Base-by-base conservation (phyloP, 1,140 invertebrate species). In the Cydia pomonella region DNA sequence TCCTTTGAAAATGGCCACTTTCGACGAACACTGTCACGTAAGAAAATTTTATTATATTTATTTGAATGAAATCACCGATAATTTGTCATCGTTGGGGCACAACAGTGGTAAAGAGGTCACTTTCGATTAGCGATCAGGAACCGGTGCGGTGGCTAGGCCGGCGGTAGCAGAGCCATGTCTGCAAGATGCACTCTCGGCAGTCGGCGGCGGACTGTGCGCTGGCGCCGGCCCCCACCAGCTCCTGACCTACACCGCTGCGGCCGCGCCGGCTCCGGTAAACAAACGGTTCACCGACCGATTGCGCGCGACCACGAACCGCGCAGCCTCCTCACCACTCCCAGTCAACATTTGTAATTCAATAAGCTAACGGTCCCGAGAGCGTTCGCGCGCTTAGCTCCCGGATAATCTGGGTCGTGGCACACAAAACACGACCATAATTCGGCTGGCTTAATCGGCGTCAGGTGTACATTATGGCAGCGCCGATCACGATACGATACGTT, bases 231-330 rank as follows among this genome's bases (percentile, higher is more conserved):
- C 84, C 86, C 86, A 79, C 86, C 82, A 84, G 78, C 74, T 80
- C 82, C 84, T 91, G 90, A 92, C 89, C 90, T 88, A 90, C 87
- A 87, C 84, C 75, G 77, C 76, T 76, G 80, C 80, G 72, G 81
- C 76, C 73, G 80, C 84, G 80, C 74, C 83, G 85, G 78, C 85
- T 87, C 83, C 85, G 85, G 90, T 91, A 92, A 91, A 92, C 89
- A 92, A 91, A 90, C 88, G 89, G 90, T 91, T 92, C 89, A 91
- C 78, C 88, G 89, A 91, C 87, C 90, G 89, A 92, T 91, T 81
- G 73, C 82, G 84, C 83, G 85, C 83, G 81, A 76, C 80, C 79
- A 76, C 76, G 23, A 71, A 78, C 69, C 66, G 74, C 13, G 74
- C 76, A 76, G 63, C 75, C 75, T 82, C 75, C 83, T 83, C 79